phyloP scores from a whole-genome alignment of 2,113 vertebrate species.

The Leptocoma aspasia region DNA sequence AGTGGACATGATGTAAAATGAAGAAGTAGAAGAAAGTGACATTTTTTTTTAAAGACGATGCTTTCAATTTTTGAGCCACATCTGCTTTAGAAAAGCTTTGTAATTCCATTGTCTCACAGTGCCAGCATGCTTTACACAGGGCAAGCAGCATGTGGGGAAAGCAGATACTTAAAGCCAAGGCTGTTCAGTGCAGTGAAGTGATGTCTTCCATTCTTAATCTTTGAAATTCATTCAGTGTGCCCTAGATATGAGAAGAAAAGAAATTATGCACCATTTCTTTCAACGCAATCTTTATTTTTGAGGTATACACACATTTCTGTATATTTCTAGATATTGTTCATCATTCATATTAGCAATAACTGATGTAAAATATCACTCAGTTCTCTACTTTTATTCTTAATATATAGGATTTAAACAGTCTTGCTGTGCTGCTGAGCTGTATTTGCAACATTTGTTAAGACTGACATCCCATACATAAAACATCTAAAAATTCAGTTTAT shows the following conservation, averaged over 20 bases:
- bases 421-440: background rate
- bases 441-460: conserved; percentile 16
- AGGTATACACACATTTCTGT: background rate
- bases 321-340: background rate
- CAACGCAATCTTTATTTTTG: background rate
- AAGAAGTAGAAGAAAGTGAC: background rate
- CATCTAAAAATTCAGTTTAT: background rate
- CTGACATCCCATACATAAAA: conserved; percentile 32
- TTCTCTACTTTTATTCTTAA: background rate
- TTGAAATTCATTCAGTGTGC: background rate
- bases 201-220: background rate
- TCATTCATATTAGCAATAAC: background rate
- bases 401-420: background rate
- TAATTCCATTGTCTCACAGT: background rate
- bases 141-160: background rate
- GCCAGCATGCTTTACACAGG: background rate
- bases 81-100: background rate
- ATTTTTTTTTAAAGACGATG: background rate
- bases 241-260: background rate
- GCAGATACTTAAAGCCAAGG: background rate
- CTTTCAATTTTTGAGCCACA: background rate
- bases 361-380: background rate
- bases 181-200: background rate
- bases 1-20: background rate
- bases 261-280: background rate